Evolutionary conservation across 2,888 invertebrate genomes (phyloP), one percentile per base, ranked within the genome.

Genomic region (Caenorhabditis sp.): DNA sequence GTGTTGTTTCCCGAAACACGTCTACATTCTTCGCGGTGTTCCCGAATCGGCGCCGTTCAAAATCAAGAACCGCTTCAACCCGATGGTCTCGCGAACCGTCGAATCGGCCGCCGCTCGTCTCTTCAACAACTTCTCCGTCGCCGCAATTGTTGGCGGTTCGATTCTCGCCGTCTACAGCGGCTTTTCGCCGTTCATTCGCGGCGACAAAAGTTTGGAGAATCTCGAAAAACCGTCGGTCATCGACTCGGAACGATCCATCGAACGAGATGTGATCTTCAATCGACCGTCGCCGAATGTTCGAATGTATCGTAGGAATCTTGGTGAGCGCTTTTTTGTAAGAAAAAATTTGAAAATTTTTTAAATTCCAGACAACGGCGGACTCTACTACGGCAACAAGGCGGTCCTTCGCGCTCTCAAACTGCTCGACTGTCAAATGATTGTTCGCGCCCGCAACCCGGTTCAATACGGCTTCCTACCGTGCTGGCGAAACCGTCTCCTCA

Each of bases 81-180:
- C 64, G 12, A 55, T 51, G 17, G 68, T 71, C 43, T 61, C 64
- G 19, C 51, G 63, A 37, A 62, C 77, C 12, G 49, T 77, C 6
- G 63, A 71, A 17, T 62, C 71, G 1, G 71, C 51, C 10, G 21
- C 23, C 8, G 3, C 3, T 50, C 37, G 81, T 51, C 70, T 81
- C 69, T 81, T 72, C 59, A 66, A 70, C 19, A 65, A 73, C 6
- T 66, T 81, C 14, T 77, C 81, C 3, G 63, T 71, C n/a, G 76
- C 77, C n/a, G 81, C 81, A 0, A 63, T 77, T 1, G 67, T 81
- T 17, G 70, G 68, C n/a, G 65, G 66, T 1, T 66, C 66, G 21
- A 66, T 77, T n/a, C 63, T 81, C 3, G 70, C 67, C 12, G 76
- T 77, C 19, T 77, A 75, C 31, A 74, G 77, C 60, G 81, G 81